Percentiles rank a stretch among this genome's conserved stretches.
Conservation (phyloP, 2,888 invertebrate species). For the Nasonovia ribisnigri region DNA sequence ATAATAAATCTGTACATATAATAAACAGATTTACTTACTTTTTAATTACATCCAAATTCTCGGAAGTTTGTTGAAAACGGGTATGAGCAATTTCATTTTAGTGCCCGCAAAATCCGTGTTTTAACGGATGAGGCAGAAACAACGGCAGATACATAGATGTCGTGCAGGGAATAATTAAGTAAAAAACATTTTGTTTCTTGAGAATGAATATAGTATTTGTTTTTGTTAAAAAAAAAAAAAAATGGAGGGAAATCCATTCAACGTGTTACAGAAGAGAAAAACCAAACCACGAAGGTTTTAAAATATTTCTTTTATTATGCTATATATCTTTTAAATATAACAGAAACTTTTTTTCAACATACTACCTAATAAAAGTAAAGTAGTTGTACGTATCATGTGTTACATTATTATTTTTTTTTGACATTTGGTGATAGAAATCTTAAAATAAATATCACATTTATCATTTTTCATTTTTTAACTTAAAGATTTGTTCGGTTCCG, state of each 20-base stretch:
- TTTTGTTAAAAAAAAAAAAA: neutral
- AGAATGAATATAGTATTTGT: constrained; percentile 18
- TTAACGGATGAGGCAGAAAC: neutral
- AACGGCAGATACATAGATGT: neutral
- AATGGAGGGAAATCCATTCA: neutral
- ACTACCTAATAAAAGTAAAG: neutral
- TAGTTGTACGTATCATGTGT: neutral
- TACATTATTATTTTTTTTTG: neutral
- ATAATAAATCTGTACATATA: neutral
- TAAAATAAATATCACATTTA: neutral
- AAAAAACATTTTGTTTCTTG: constrained; percentile 10
- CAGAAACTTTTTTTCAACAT: neutral
- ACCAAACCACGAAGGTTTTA: neutral
- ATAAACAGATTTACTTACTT: neutral
- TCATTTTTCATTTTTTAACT: neutral
- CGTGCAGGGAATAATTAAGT: constrained; percentile 43
- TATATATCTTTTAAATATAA: neutral
- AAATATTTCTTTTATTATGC: constrained; percentile 33
- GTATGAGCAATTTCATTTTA: neutral
- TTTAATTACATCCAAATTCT: neutral
- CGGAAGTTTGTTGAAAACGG: neutral
- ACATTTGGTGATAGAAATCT: neutral
- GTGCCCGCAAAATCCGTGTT: constrained; percentile 12
- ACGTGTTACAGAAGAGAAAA: neutral
- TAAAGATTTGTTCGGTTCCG: neutral